Base-by-base conservation (phyloP, 2,888 invertebrate species). In the Brachyptera putata region DNA sequence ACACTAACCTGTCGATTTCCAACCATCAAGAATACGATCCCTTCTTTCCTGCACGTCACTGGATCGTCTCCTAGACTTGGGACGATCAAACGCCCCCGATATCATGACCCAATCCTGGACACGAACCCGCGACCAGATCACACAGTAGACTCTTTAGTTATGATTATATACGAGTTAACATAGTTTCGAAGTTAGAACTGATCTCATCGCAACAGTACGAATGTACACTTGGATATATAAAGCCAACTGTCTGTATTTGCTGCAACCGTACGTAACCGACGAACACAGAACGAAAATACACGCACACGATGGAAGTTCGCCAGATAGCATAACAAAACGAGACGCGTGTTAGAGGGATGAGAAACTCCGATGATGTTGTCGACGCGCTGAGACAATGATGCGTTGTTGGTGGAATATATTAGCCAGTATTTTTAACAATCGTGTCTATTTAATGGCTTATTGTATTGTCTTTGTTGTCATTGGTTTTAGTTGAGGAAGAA, bases 21-120 rank as follows among this genome's bases (percentile, higher is more conserved):
- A 63, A 41, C 48, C 46, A 34, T 63, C 58, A 24, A 63, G 43
- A 49, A 63, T 58, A 14, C 26, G 56, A 24, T 58, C 61, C 58
- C 48, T 50, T 16, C 61, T 58, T 50, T 61, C 61, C 41, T 43
- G 37, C 37, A 63, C 56, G 56, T 63, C 63, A 50, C 41, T 61
- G 39, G 58, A 63, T 46, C 61, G 39, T 22, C 63, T 36, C 48
- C 63, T 55, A 14, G 25, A 49, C 49, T 48, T 63, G n/a, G 60
- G 63, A 57, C 48, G 60, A 16, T 46, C 18, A 26, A 49, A 24
- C 14, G 60, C 50, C 60, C 57, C 43, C 43, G 4, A 18, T 5
- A 57, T 50, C 62, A 60, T 62, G 39, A 39, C 59, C 56, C 34
- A 22, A 13, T 14, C 26, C 37, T n/a, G 39, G 36, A 5, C 16